Base-by-base conservation (phyloP, 2,888 invertebrate genomes). In the Eristalinus aeneus region DNA sequence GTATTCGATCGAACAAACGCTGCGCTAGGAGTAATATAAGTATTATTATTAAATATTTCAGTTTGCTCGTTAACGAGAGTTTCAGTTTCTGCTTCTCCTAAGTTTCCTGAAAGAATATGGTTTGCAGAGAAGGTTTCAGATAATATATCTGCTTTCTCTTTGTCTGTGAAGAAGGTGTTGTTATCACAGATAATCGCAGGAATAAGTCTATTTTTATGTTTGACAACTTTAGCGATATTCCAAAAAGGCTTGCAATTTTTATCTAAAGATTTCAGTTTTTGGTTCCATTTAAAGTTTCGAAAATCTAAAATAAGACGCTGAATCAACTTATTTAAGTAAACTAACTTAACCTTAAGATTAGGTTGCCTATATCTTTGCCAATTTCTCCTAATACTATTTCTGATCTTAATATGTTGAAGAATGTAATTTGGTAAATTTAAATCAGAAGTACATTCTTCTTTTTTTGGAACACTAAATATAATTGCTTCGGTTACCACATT, bases 211-310 rank as follows among this genome's bases (percentile, higher is more conserved):
- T 56, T 56, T n/a, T 56, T 56, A 56, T 11, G 0, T 10, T 23
- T 56, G 10, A 23, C 11, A 11, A 23, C 23, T 56, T 56, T 56
- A 10, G 6, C 23, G 3, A 23, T 56, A n/a, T 22, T 56, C 22
- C 56, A 56, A 56, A 56, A 56, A 0, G 58, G 69, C 23, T 71
- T 58, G 16, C n/a, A 71, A 27, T 71, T 71, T n/a, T 22, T 56
- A 16, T 69, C 69, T 8, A 27, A 58, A 16, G 58, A 6, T 20
- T 16, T 9, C 5, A 71, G 27, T 34, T 71, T 60, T 2, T 39
- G 11, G 16, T 60, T 71, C 60, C 71, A 71, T 27, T n/a, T 46
- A 12, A 20, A 23, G 9, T 71, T 68, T 16, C 36, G 32, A 8
- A 34, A 56, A 11, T 56, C 9, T 1, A 36, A 11, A 23, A 58